Evolutionary conservation across 2,113 vertebrate genomes (phyloP).

Genomic region (Cinclus mexicanus): DNA sequence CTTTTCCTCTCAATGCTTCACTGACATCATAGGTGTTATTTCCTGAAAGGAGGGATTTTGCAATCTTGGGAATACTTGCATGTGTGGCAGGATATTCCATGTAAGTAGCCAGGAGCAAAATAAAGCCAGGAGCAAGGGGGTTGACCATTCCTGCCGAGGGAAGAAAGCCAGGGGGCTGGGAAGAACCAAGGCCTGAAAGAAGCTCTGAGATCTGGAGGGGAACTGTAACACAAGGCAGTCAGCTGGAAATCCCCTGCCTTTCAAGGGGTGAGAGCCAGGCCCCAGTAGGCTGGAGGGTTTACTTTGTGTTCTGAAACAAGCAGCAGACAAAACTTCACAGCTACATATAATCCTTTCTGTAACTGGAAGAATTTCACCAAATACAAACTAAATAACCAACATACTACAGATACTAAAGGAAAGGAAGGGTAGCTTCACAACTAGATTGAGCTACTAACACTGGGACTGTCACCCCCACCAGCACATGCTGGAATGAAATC

Average conservation of each 20-base stretch:
- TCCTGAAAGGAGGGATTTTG: background rate
- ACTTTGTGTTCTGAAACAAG: background rate
- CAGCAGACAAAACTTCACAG: background rate
- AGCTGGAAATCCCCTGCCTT: slow-evolving; percentile 10
- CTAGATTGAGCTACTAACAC: background rate
- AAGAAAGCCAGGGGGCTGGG: background rate
- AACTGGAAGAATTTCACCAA: background rate
- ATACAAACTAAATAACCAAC: background rate
- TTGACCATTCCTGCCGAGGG: background rate
- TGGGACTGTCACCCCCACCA: background rate
- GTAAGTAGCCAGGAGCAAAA: background rate
- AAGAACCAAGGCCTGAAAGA: background rate
- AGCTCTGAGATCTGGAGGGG: background rate
- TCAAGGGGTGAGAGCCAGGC: background rate
- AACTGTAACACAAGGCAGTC: background rate
- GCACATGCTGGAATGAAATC: background rate
- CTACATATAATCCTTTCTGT: background rate
- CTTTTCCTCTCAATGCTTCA: background rate
- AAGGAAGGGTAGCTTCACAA: background rate
- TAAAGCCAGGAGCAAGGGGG: background rate
- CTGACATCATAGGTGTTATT: background rate
- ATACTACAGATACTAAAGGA: background rate
- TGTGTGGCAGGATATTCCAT: background rate
- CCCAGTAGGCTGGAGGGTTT: background rate
- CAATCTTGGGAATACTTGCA: background rate